Conservation (phyloP, 2,797 vertebrate species). For the Coendou prehensilis region DNA sequence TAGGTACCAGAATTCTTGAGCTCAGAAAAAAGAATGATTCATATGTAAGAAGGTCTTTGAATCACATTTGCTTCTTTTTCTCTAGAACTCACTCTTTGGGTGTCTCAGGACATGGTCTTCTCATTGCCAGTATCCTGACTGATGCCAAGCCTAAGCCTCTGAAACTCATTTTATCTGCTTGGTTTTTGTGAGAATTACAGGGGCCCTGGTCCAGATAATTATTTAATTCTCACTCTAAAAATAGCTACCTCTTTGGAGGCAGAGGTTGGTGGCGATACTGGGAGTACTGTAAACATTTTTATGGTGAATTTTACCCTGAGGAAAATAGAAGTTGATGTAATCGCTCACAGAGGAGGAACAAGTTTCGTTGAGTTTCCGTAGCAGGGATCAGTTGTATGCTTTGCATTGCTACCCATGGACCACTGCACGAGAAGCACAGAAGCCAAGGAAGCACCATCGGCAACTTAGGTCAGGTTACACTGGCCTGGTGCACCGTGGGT, state of each 20-base stretch:
- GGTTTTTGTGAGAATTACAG: conserved; percentile 61
- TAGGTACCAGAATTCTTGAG: background rate
- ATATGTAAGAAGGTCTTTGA: background rate
- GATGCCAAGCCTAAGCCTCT: background rate
- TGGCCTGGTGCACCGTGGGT: background rate
- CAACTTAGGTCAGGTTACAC: conserved; percentile 46
- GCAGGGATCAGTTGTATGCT: rapidly evolving
- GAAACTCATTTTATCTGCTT: conserved; percentile 59
- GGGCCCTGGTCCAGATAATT: conserved; percentile 49
- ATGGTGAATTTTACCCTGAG: background rate
- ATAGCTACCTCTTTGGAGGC: background rate
- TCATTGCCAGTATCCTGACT: background rate
- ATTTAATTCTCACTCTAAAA: conserved; percentile 72
- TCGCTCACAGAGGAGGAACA: background rate
- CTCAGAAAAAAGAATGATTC: background rate
- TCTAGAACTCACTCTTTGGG: background rate
- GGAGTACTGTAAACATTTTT: background rate
- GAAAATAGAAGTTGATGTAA: background rate
- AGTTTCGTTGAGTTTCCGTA: background rate
- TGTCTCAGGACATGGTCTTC: background rate
- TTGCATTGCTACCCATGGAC: background rate
- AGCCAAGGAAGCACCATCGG: background rate
- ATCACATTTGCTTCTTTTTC: background rate
- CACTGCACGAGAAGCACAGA: background rate
- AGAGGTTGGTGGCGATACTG: background rate